phyloP scores from a whole-genome alignment of 37 sponge, comb jelly and placozoan species.

The Cliona cf. orientalis region DNA sequence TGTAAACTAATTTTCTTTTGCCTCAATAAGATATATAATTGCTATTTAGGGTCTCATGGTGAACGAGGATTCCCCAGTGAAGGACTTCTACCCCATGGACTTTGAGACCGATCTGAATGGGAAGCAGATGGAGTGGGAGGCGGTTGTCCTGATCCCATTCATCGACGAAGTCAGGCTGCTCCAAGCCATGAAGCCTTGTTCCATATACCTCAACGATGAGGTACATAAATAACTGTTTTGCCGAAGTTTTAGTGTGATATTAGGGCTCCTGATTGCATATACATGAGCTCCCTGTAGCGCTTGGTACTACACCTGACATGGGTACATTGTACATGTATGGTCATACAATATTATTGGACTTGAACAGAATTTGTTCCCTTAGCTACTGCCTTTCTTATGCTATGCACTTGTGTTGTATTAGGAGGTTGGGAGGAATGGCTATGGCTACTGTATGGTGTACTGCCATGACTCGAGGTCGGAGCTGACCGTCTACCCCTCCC shows the following conservation, averaged over 20 bases:
- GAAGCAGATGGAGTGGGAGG: slow-evolving; percentile 98
- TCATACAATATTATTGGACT: neutral
- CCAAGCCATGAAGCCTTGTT: slow-evolving; percentile 60
- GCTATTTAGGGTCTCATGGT: slow-evolving; percentile 90
- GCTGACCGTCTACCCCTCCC: slow-evolving; percentile 51
- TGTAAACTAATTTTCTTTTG: neutral
- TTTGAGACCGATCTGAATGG: slow-evolving; percentile 97
- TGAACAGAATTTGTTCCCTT: neutral
- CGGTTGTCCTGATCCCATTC: slow-evolving; percentile 97
- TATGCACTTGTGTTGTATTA: neutral
- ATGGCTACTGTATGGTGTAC: slow-evolving; percentile 47
- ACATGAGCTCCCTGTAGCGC: too few relatives aligned
- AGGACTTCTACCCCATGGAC: slow-evolving; percentile 88
- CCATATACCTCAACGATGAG: slow-evolving; percentile 37
- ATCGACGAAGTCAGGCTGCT: slow-evolving; percentile 86
- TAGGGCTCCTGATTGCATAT: neutral
- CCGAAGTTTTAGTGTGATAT: neutral
- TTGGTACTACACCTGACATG: too few relatives aligned
- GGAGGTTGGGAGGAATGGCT: slow-evolving; percentile 36
- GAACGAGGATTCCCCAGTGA: slow-evolving; percentile 82
- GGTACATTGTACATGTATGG: neutral
- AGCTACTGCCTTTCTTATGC: neutral
- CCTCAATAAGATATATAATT: too few relatives aligned
- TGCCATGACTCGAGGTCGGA: neutral
- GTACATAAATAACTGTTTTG: neutral